Evolutionary conservation across 2,113 vertebrate species (phyloP).

Genomic region (Trogon melanurus): DNA sequence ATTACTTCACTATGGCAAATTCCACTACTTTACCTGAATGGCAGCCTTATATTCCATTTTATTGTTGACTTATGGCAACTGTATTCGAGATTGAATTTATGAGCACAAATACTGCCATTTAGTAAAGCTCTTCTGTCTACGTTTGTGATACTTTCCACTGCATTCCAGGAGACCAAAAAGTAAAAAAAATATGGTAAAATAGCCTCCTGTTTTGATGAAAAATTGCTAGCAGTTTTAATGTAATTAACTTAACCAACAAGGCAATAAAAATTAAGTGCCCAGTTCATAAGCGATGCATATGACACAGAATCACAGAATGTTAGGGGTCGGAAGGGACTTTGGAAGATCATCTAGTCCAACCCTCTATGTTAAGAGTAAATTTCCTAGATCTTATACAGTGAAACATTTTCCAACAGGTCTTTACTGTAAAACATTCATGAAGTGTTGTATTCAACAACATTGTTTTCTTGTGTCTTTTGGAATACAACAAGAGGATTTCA

Average conservation of each 20-base stretch:
- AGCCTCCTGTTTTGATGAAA: slow-evolving; percentile 26
- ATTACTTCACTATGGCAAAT: neutral
- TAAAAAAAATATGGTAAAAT: neutral
- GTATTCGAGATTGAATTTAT: neutral
- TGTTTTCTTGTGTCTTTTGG: neutral
- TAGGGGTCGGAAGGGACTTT: too few species aligned
- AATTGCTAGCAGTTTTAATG: neutral
- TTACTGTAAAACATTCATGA: neutral
- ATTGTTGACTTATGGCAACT: neutral
- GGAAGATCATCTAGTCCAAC: too few species aligned
- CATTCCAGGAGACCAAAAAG: neutral
- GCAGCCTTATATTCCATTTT: neutral
- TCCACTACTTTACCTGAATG: neutral
- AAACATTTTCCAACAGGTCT: neutral
- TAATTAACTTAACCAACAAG: slow-evolving; percentile 23
- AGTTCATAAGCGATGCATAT: neutral
- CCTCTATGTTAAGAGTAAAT: neutral
- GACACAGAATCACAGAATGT: neutral
- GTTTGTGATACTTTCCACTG: neutral
- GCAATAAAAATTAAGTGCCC: slow-evolving; percentile 29
- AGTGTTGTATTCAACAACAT: neutral
- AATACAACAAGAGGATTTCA: neutral
- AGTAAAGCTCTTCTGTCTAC: neutral
- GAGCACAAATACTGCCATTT: neutral
- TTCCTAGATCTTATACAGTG: neutral